phyloP scores from a whole-genome alignment of 2,113 vertebrate species.

The Narcine bancroftii region DNA sequence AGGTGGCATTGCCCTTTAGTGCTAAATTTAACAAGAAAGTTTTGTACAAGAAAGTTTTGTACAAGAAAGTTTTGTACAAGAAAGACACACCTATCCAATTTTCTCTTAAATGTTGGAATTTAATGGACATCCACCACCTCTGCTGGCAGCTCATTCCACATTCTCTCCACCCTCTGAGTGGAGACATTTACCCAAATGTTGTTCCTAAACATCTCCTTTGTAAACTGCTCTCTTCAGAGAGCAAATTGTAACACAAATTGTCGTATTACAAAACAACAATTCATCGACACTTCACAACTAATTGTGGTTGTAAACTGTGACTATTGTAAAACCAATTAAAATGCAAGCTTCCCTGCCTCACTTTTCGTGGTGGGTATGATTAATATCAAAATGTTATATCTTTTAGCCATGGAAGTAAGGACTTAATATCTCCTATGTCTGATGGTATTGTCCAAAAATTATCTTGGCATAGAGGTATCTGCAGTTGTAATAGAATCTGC shows the following conservation, averaged over 20 bases:
- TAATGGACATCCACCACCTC: no score
- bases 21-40: not conserved
- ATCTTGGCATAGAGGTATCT: not conserved
- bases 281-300: not conserved
- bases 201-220: no score
- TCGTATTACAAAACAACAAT: not conserved
- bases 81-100: no score
- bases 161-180: no score
- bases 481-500: not conserved
- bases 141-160: no score
- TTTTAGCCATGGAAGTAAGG: not conserved
- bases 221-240: no score
- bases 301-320: not conserved
- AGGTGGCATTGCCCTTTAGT: not conserved
- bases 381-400: no score
- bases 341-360: not conserved
- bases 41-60: no score
- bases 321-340: not conserved
- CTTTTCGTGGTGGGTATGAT: not conserved
- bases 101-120: no score
- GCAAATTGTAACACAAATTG: no score
- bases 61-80: slow-evolving; percentile 49
- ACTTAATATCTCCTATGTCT: not conserved
- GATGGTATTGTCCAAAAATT: not conserved
- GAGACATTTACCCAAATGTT: no score